A percentile compares a stretch with the other conserved stretches of the same genome.
Conservation (phyloP, 2,797 vertebrate species). For the Xyrichtys novacula region DNA sequence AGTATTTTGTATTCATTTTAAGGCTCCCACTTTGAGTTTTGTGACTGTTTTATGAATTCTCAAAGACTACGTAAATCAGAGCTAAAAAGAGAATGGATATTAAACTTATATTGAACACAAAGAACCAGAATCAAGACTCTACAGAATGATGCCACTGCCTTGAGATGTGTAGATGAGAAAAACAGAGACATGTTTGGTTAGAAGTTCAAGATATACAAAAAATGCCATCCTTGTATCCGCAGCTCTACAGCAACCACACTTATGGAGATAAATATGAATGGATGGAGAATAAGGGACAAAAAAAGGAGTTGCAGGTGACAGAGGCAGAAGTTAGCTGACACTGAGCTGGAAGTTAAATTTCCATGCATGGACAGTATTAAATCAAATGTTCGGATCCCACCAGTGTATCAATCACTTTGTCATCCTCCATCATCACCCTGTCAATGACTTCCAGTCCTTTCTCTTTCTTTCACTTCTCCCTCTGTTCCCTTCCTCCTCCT, state of each 20-base stretch:
- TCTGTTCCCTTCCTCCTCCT: conserved; percentile 42
- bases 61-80: neutral
- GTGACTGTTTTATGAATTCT: neutral
- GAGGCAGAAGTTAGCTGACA: neutral
- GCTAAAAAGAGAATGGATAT: neutral
- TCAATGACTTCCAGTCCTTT: conserved; percentile 29
- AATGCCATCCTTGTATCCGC: no score
- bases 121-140: neutral
- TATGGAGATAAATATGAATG: no score
- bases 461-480: conserved; percentile 34
- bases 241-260: neutral
- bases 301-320: no score
- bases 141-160: neutral
- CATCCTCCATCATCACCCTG: conserved; percentile 23
- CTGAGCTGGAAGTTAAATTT: neutral
- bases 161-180: neutral
- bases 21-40: no score
- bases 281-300: neutral
- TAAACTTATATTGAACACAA: neutral
- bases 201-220: no score
- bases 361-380: conserved; percentile 10
- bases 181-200: no score
- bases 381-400: conserved; percentile 22
- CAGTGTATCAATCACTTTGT: conserved; percentile 13
- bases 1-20: no score